Evolutionary conservation across 1,140 invertebrate genomes (phyloP), one percentile per base, ranked within the genome.

Genomic region (Zophobas morio): DNA sequence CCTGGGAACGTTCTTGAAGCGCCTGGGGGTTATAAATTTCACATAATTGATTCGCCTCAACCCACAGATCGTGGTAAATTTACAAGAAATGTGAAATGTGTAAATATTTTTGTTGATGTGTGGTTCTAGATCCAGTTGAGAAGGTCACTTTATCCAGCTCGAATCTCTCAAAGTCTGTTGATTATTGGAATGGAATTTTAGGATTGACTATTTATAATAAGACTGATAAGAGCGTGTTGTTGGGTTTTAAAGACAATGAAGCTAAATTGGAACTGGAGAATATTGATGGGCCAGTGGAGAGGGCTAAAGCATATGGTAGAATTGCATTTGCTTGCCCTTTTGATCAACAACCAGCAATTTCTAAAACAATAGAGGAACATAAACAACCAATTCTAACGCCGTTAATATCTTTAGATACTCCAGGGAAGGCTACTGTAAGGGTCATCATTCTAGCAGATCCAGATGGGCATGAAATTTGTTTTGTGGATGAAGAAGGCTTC

Each of bases 391-490:
- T 98, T 80, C 87, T 99, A 5, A 99, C 94, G 1, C 95, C 96
- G 6, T 87, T 98, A 4, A 93, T 98, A 39, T 94, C 93, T 74
- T 87, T 99, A 60, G 96, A 98, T 82, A 99, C 98, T 0, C 98
- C 98, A 0, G 98, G 96, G 57, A 99, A 99, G 88, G 96, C 96
- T 1, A 95, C 95, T 4, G 98, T 99, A 0, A 89, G 94, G 77
- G 98, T 99, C 36, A 95, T 99, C 33, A 99, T 99, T 83, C 88
- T 99, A 3, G 95, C 95, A 37, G 98, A 99, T 89, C 98, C 98
- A 0, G 96, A 99, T 89, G 96, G 92, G 0, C 98, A 99, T 88
- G 98, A 99, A 89, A 99, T 99, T 78, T 99, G 98, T 88, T 99
- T 99, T 88, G 98, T 99, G 8, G 97, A 98, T 79, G 97, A 99